Evolutionary conservation across 2,888 invertebrate species (phyloP).

Genomic region (Thereva unica): DNA sequence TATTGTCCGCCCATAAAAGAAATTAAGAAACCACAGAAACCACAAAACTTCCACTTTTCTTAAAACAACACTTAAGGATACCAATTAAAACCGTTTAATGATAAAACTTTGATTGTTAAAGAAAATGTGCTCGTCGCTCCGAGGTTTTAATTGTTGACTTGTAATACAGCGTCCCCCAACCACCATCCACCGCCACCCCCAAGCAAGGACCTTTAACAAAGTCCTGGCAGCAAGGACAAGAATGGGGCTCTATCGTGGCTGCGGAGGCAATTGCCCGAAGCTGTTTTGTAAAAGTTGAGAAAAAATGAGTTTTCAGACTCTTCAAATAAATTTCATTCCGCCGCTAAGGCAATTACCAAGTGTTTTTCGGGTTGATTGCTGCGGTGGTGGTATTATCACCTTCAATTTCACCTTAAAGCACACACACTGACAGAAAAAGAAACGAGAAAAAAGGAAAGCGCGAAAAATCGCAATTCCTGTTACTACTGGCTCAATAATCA

Average conservation of each 20-base stretch:
- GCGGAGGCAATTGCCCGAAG: constrained; percentile 17
- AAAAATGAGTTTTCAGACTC: constrained; percentile 7
- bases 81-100: constrained; percentile 36
- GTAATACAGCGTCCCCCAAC: background rate
- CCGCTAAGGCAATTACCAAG: too few relatives aligned
- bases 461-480: too few relatives aligned
- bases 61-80: constrained; percentile 22
- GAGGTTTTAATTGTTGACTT: constrained; percentile 32
- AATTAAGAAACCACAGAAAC: constrained; percentile 11
- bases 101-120: constrained; percentile 34
- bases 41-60: background rate
- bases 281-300: constrained; percentile 14
- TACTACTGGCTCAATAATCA: too few relatives aligned
- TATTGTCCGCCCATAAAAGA: constrained; percentile 8
- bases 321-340: constrained; percentile 13
- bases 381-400: too few relatives aligned
- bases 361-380: too few relatives aligned
- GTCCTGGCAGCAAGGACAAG: background rate
- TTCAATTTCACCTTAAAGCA: too few relatives aligned
- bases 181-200: background rate
- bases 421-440: too few relatives aligned
- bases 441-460: too few relatives aligned
- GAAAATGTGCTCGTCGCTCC: constrained; percentile 29
- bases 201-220: background rate
- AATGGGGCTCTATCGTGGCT: constrained; percentile 1